Evolutionary conservation across 2,888 invertebrate species (phyloP).

Genomic region (Lepetodrilus schrolli): DNA sequence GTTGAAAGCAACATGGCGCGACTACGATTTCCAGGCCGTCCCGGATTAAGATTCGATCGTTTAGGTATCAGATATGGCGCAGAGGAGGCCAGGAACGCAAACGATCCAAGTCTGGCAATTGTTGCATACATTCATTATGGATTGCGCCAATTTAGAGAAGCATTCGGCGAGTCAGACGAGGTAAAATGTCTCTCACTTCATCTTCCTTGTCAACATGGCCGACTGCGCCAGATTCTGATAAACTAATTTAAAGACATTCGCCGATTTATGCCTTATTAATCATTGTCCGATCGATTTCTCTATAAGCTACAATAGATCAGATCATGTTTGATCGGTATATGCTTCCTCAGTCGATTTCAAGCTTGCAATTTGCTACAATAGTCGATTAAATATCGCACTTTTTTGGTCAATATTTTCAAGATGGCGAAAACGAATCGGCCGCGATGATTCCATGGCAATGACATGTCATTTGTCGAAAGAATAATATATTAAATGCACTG

Average conservation of each 20-base stretch:
- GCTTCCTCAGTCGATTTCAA: background rate
- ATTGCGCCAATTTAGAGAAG: conserved; percentile 64
- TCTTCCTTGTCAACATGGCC: conserved; percentile 62
- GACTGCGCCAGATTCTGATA: conserved; percentile 51
- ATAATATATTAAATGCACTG: no score
- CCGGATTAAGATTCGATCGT: conserved; percentile 73
- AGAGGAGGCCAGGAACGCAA: conserved; percentile 66
- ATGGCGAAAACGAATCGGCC: conserved; percentile 5
- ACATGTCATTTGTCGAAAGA: no score
- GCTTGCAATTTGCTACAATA: background rate
- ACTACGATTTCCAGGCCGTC: conserved; percentile 74
- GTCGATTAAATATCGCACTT: background rate
- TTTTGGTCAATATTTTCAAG: conserved; percentile 32
- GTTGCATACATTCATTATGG: conserved; percentile 70
- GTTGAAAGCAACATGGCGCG: conserved; percentile 73
- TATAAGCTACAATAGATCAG: background rate
- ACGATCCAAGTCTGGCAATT: conserved; percentile 65
- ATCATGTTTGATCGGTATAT: background rate
- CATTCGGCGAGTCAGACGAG: conserved; percentile 73
- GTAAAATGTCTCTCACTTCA: conserved; percentile 52
- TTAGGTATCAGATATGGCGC: conserved; percentile 63
- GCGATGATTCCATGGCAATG: no score
- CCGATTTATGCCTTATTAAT: conserved; percentile 1
- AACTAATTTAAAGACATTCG: conserved; percentile 28
- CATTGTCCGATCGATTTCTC: background rate